Evolutionary conservation across 2,113 vertebrate genomes (phyloP).

Genomic region (Centropus unirufus): DNA sequence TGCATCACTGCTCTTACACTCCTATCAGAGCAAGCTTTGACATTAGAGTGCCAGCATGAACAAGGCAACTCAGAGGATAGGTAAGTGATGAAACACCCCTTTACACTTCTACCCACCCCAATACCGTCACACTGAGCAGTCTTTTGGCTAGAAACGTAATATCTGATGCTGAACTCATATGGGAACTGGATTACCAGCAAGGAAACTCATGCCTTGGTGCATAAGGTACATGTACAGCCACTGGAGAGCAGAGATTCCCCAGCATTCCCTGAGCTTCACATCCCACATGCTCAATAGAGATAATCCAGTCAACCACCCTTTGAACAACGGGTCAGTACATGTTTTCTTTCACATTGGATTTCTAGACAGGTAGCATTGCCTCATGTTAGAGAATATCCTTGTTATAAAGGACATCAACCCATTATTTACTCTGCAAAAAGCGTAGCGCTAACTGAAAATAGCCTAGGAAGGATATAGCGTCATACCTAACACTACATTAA

Average conservation of each 20-base stretch:
- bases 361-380: conserved; percentile 59
- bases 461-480: conserved; percentile 86
- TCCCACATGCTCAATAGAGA: neutral
- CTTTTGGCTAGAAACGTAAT: neutral
- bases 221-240: neutral
- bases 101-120: neutral
- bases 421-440: conserved; percentile 79
- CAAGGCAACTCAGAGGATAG: neutral
- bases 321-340: neutral
- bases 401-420: conserved; percentile 74
- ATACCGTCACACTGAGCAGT: neutral
- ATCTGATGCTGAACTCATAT: neutral
- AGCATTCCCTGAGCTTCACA: neutral
- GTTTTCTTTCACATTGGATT: conserved; percentile 17
- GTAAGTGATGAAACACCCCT: accelerated
- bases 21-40: neutral
- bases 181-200: neutral
- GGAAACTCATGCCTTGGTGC: neutral
- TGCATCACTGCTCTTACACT: neutral
- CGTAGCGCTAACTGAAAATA: conserved; percentile 83
- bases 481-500: conserved; percentile 89
- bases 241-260: neutral
- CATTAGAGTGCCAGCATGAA: accelerated
- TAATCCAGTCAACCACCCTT: neutral
- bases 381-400: conserved; percentile 68